Percentiles rank a stretch among this genome's conserved stretches.
phyloP scores from a whole-genome alignment of 2,888 invertebrate genomes.

The Cheilosia variabilis region DNA sequence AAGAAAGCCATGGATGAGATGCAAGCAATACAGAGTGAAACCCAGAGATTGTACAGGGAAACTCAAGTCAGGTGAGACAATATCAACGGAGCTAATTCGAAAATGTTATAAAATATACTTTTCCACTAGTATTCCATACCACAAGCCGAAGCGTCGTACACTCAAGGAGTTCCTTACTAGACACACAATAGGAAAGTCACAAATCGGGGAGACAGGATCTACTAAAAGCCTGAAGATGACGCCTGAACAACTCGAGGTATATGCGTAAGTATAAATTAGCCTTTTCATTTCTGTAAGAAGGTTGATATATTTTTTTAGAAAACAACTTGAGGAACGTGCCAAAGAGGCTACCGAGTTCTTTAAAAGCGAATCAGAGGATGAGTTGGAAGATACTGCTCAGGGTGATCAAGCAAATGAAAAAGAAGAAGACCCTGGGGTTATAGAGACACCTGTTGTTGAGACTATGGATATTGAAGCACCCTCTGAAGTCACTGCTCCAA shows the following conservation, averaged over 20 bases:
- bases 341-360: slow-evolving; percentile 90
- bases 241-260: slow-evolving; percentile 86
- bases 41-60: slow-evolving; percentile 92
- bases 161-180: slow-evolving; percentile 90
- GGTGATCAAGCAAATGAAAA: slow-evolving; percentile 58
- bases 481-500: not conserved
- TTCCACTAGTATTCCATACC: slow-evolving; percentile 89
- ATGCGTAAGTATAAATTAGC: slow-evolving; percentile 85
- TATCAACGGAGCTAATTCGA: not conserved
- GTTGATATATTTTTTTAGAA: slow-evolving; percentile 83
- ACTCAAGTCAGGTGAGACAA: slow-evolving; percentile 85
- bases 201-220: slow-evolving; percentile 75
- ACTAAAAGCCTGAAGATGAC: slow-evolving; percentile 87
- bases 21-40: slow-evolving; percentile 92
- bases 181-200: slow-evolving; percentile 79
- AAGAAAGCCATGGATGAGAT: slow-evolving; percentile 88
- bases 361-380: slow-evolving; percentile 86
- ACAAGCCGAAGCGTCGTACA: slow-evolving; percentile 91
- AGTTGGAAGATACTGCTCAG: slow-evolving; percentile 63
- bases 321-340: slow-evolving; percentile 88
- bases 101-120: not conserved
- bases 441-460: not conserved
- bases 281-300: not conserved
- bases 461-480: too few species aligned
- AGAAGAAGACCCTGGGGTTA: not conserved